Evolutionary conservation across 2,888 invertebrate genomes (phyloP).

Genomic region (Drymonia ruficornis): DNA sequence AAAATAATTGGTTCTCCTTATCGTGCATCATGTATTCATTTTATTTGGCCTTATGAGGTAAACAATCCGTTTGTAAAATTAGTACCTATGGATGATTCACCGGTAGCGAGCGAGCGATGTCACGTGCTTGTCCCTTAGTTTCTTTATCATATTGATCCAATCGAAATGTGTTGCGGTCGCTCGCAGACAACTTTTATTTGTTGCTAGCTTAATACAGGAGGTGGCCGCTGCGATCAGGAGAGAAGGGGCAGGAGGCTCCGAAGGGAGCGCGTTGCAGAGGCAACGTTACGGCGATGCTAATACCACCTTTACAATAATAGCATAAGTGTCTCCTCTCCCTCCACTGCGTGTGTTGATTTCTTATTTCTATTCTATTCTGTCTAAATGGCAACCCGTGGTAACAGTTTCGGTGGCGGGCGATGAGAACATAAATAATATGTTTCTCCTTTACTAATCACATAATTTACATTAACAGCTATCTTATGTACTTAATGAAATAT

Average conservation of each 20-base stretch:
- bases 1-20: slow-evolving; percentile 42
- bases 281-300: slow-evolving; percentile 68
- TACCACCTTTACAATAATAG: slow-evolving; percentile 43
- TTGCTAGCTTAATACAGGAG: slow-evolving; percentile 60
- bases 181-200: slow-evolving; percentile 57
- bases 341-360: slow-evolving; percentile 5
- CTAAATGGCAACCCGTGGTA: too few species aligned
- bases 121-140: slow-evolving; percentile 62
- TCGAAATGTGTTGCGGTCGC: slow-evolving; percentile 54
- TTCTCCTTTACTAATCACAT: too few species aligned
- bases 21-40: slow-evolving; percentile 51
- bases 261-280: slow-evolving; percentile 69
- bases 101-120: slow-evolving; percentile 34
- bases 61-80: slow-evolving; percentile 45
- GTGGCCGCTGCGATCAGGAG: slow-evolving; percentile 60
- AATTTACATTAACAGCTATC: too few species aligned
- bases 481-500: too few species aligned
- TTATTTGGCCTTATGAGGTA: slow-evolving; percentile 48
- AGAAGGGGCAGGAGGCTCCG: slow-evolving; percentile 72
- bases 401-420: too few species aligned
- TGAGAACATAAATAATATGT: too few species aligned
- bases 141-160: slow-evolving; percentile 65
- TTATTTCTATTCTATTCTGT: too few species aligned
- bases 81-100: slow-evolving; percentile 36
- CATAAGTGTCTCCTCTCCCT: slow-evolving; percentile 51